Conservation (phyloP, 23 tunicate species). For the Botrylloides violaceus region DNA sequence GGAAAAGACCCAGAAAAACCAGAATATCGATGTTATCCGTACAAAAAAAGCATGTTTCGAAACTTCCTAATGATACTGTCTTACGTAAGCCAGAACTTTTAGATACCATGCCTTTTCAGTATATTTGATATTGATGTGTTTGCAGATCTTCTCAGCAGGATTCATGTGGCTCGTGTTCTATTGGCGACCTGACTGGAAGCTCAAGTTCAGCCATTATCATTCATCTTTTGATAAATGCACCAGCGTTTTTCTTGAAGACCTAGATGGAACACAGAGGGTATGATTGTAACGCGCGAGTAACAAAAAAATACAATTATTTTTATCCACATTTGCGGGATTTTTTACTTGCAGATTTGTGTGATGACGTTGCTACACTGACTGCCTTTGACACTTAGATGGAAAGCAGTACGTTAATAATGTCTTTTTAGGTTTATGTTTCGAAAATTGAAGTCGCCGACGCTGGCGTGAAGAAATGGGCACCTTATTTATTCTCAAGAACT, state of each 20-base stretch:
- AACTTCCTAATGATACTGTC: slow-evolving; percentile 4
- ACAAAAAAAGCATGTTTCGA: slow-evolving; percentile 19
- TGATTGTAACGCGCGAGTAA: neutral
- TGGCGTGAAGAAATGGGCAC: neutral
- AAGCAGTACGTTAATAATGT: neutral
- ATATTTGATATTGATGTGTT: neutral
- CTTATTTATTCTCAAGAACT: neutral
- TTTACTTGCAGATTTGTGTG: too few species aligned
- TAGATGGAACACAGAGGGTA: slow-evolving; percentile 20
- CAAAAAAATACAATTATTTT: neutral
- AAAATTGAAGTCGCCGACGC: slow-evolving; percentile 12
- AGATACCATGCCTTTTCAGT: neutral
- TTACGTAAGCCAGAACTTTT: neutral
- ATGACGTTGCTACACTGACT: too few species aligned
- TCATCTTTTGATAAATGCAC: slow-evolving; percentile 8
- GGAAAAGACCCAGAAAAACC: slow-evolving; percentile 8
- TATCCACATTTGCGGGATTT: too few species aligned
- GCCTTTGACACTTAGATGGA: neutral
- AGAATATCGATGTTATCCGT: slow-evolving; percentile 16
- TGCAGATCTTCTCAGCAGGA: slow-evolving; percentile 58
- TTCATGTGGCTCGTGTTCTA: slow-evolving; percentile 61
- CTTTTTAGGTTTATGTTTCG: slow-evolving; percentile 39
- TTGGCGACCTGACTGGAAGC: slow-evolving; percentile 88
- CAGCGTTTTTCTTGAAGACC: slow-evolving; percentile 23
- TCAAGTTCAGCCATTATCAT: slow-evolving; percentile 45